Evolutionary conservation across 2,888 invertebrate species (phyloP).

Genomic region (Apeira syringaria): DNA sequence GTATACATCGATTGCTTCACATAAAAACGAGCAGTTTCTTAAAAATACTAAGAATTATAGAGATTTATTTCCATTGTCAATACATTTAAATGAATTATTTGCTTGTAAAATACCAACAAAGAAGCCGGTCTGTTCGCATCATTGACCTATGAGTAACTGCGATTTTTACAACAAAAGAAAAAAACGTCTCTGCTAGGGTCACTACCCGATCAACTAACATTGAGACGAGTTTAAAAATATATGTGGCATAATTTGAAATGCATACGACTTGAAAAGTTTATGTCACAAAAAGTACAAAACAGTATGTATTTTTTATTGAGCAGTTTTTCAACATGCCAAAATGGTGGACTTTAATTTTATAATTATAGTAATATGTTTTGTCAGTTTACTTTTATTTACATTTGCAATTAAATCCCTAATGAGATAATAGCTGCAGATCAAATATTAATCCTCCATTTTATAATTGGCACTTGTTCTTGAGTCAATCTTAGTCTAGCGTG

Average conservation of each 20-base stretch:
- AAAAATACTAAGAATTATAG: constrained; percentile 32
- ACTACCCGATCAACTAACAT: constrained; percentile 33
- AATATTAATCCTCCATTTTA: no score
- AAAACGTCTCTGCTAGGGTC: constrained; percentile 28
- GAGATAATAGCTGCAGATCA: no score
- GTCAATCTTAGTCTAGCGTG: no score
- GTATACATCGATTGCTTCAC: not conserved
- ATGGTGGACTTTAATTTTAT: no score
- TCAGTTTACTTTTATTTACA: no score
- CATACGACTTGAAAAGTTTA: constrained; percentile 1
- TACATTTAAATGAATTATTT: constrained; percentile 41
- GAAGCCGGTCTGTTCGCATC: constrained; percentile 54
- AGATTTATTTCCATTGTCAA: constrained; percentile 41
- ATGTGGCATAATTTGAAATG: constrained; percentile 15
- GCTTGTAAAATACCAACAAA: constrained; percentile 40
- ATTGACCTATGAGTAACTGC: constrained; percentile 72
- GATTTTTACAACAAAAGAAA: constrained; percentile 27
- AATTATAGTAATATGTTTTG: no score
- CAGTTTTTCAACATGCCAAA: no score
- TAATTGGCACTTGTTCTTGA: no score
- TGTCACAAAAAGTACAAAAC: not conserved
- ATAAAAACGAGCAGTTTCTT: constrained; percentile 1
- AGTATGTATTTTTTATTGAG: no score
- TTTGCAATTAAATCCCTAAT: no score
- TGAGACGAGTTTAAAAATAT: constrained; percentile 26